A percentile compares a stretch with the other conserved stretches of the same genome.
Evolutionary conservation across 2,113 vertebrate genomes (phyloP).

Genomic region (Periophthalmus modestus): DNA sequence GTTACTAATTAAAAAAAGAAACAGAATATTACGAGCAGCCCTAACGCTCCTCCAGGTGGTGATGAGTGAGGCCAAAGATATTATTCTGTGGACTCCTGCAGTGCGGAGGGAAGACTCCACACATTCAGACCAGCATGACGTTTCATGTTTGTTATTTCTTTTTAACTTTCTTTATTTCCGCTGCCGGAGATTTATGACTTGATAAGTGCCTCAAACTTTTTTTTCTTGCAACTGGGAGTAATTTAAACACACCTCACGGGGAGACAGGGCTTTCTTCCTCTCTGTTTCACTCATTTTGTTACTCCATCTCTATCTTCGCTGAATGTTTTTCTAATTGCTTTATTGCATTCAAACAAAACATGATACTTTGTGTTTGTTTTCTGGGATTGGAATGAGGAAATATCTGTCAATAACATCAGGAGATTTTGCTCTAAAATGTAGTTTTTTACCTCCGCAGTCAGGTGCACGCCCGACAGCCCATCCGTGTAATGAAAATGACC

Average conservation of each 20-base stretch:
- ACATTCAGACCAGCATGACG: conserved; percentile 82
- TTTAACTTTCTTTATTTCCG: conserved; percentile 76
- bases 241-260: conserved; percentile 66
- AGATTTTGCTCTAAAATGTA: neutral
- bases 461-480: conserved; percentile 70
- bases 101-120: conserved; percentile 73
- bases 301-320: conserved; percentile 8
- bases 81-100: conserved; percentile 82
- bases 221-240: conserved; percentile 47
- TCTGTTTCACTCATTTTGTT: conserved; percentile 23
- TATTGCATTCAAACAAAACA: neutral
- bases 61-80: conserved; percentile 81
- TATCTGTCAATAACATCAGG: neutral
- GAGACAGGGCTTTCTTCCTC: conserved; percentile 25
- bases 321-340: neutral
- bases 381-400: neutral
- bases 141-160: conserved; percentile 79
- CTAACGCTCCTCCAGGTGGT: conserved; percentile 81
- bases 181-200: conserved; percentile 72
- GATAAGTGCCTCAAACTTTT: conserved; percentile 70
- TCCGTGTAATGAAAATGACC: conserved; percentile 78
- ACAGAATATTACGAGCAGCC: conserved; percentile 78
- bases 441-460: neutral
- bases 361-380: neutral
- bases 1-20: conserved; percentile 78